These are phyloP conservation scores for Agonopterix heracliana DNA, from an alignment of 2,888 invertebrate genomes.

Conservation along the genomic window DNA sequence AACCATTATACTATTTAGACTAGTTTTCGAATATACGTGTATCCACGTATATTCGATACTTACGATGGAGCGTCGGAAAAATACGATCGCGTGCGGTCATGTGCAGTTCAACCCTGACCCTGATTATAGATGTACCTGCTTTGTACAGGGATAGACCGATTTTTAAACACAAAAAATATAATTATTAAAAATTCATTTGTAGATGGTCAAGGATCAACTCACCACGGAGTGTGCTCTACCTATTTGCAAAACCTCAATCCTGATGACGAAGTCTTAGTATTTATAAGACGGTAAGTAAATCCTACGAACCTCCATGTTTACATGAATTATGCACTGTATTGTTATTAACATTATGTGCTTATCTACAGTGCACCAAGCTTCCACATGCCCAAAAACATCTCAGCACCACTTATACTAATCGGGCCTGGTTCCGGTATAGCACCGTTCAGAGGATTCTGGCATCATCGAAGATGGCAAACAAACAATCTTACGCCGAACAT, in stretches of 20 bases:
- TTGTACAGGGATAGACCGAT: no score
- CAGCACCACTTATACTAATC: slow-evolving; percentile 88
- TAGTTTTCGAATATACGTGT: no score
- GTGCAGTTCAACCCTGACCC: no score
- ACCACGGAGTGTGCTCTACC: slow-evolving; percentile 95
- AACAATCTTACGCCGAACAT: slow-evolving; percentile 24
- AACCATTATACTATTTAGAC: no score
- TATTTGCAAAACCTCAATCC: slow-evolving; percentile 84
- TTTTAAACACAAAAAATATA: no score
- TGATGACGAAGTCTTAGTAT: slow-evolving; percentile 82
- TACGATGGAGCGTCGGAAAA: no score
- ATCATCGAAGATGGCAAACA: slow-evolving; percentile 77
- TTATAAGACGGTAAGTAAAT: slow-evolving; percentile 82
- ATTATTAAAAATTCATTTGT: slow-evolving; percentile 4
- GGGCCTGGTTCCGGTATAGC: slow-evolving; percentile 96
- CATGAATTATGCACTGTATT: no score
- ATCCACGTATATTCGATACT: no score
- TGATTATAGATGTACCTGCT: no score
- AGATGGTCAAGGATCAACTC: slow-evolving; percentile 87
- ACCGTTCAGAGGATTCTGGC: slow-evolving; percentile 96
- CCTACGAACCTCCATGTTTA: background rate
- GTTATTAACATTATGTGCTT: no score
- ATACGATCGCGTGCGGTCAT: no score
- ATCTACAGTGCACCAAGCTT: slow-evolving; percentile 85
- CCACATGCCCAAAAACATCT: slow-evolving; percentile 85